A percentile compares a stretch with the other conserved stretches of the same genome.
These are phyloP conservation scores for Thaumatotibia leucotreta DNA, from an alignment of 1,140 invertebrate genomes.

Conservation along the genomic window DNA sequence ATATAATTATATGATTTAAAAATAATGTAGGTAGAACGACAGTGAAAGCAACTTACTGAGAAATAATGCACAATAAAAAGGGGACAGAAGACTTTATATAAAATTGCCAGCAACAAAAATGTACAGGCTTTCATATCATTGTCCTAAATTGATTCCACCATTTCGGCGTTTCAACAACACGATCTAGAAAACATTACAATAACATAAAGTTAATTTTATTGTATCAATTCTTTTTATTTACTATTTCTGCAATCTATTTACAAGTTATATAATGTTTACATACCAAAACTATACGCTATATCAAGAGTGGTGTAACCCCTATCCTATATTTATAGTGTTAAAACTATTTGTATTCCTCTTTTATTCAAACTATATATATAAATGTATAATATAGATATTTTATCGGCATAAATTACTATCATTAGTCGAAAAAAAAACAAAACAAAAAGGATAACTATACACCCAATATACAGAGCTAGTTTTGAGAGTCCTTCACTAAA, in stretches of 20 bases:
- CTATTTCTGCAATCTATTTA: conserved; percentile 71
- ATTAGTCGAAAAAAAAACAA: conserved; percentile 66
- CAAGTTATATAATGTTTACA: conserved; percentile 71
- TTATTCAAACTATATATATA: conserved; percentile 52
- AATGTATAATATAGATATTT: conserved; percentile 65
- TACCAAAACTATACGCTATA: conserved; percentile 72
- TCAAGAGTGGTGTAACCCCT: conserved; percentile 65
- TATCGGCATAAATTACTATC: conserved; percentile 75
- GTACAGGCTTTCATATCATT: conserved; percentile 40
- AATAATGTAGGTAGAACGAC: conserved; percentile 73
- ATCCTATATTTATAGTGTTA: conserved; percentile 72
- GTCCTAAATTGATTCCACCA: conserved; percentile 19
- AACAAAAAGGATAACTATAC: conserved; percentile 68
- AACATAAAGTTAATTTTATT: conserved; percentile 73
- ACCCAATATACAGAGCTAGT: conserved; percentile 73
- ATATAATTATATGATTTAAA: conserved; percentile 75
- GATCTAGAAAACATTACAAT: conserved; percentile 69
- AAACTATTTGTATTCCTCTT: conserved; percentile 71
- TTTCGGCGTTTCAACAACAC: conserved; percentile 44
- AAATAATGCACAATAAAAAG: conserved; percentile 73
- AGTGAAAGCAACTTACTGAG: conserved; percentile 74
- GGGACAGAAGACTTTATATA: conserved; percentile 44
- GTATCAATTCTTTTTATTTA: conserved; percentile 70
- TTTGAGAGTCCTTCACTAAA: conserved; percentile 56
- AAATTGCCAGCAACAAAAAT: conserved; percentile 56